Base-by-base conservation (phyloP, 2,113 vertebrate species). In the Cochlearius cochlearius region DNA sequence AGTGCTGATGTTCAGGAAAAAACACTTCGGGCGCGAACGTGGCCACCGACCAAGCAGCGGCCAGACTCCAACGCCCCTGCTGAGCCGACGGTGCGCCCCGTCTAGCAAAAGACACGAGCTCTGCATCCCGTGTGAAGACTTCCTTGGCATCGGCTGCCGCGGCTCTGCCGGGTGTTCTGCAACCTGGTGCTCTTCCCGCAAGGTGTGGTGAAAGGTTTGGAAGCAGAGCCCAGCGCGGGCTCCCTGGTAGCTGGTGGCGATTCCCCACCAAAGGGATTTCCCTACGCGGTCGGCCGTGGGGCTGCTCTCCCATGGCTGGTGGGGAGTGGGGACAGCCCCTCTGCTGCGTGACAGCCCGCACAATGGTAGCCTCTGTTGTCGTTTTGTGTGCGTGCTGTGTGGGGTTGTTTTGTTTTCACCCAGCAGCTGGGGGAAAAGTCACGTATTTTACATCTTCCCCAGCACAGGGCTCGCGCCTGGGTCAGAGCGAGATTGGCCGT, bases 401-500 rank as follows among this genome's bases (percentile, higher is more conserved):
- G 76, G 14, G 80, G 0, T 3, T 32, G 15, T 20, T 66, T 86
- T 92, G 81, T 96, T 95, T 81, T 69, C 85, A 71, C 30, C 12
- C 73, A 67, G 90, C 68, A 94, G 92, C 87, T 90, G 34, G 43
- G 74, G 77, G 14, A 15, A 49, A 86, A 89, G 84, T 87, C 94
- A 97, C 74, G 81, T 96, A 89, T 67, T 74, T 66, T 89, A 66
- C 17, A 3, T 77, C 59, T 71, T 82, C 67, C 52, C 36, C 49
- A 34, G 30, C 10, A 9, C 68, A 47, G 16, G 41, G 72, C 63
- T 86, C 4, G 2, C 22, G 7, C 29, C n/a, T 15, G 2, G 41
- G 22, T 1, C 39, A 41, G 32, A 83, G 49, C 4, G 1, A 82
- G 74, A 49, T 30, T 2, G 0, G 41, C 43, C 1, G 0, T 0